These are phyloP conservation scores for Camponotus fellah DNA, from an alignment of 2,888 invertebrate genomes.

Conservation along the genomic window DNA sequence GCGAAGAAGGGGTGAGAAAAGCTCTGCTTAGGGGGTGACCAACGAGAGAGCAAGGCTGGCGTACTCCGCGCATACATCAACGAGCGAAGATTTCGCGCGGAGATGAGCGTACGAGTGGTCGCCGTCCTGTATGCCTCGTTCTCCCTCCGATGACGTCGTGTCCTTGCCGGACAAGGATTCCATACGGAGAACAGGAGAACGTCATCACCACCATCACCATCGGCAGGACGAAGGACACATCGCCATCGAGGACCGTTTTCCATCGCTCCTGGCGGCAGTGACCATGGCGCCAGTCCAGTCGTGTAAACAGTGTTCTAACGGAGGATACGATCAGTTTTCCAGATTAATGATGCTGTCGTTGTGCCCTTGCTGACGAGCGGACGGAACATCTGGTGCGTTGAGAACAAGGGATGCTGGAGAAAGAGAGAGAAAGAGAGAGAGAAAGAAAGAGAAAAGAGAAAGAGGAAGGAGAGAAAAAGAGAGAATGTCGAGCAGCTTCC, in stretches of 20 bases:
- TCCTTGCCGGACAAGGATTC: background rate
- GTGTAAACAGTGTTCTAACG: constrained; percentile 76
- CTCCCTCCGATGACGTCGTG: constrained; percentile 65
- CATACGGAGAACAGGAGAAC: constrained; percentile 27
- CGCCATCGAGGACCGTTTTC: constrained; percentile 49
- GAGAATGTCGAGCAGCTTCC: constrained; percentile 9
- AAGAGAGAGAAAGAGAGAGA: background rate
- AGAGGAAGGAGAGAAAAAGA: background rate
- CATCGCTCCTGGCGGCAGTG: constrained; percentile 64
- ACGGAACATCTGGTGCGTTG: constrained; percentile 38
- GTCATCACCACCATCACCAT: constrained; percentile 39
- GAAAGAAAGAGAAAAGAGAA: background rate
- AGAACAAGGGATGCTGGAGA: constrained; percentile 21
- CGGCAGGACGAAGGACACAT: constrained; percentile 57
- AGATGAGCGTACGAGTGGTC: constrained; percentile 67
- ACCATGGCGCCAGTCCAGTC: constrained; percentile 74
- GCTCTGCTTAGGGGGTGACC: constrained; percentile 11
- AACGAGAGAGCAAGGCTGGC: constrained; percentile 48
- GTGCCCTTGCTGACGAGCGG: constrained; percentile 25
- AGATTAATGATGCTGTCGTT: background rate
- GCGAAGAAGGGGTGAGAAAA: constrained; percentile 36
- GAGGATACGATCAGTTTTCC: constrained; percentile 6
- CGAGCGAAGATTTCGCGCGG: constrained; percentile 48
- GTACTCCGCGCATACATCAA: constrained; percentile 48
- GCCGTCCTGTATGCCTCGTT: constrained; percentile 53